These are phyloP conservation scores for Ichneumoninae sp. DNA, from an alignment of 2,888 invertebrate genomes.

Conservation along the genomic window DNA sequence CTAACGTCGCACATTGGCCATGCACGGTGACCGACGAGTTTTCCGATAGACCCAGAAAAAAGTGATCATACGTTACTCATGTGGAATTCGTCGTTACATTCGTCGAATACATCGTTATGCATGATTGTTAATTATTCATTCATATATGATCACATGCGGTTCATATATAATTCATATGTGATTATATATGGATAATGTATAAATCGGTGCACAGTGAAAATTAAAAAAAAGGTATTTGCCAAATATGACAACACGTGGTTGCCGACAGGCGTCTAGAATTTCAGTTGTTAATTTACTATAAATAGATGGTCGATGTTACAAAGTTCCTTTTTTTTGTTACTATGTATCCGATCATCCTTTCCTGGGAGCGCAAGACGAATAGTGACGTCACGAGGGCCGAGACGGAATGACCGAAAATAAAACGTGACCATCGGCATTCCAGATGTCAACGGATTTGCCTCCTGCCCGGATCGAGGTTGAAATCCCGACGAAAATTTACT, in stretches of 20 bases:
- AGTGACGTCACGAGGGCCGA: background rate
- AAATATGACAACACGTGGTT: background rate
- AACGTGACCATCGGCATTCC: background rate
- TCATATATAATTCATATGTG: background rate
- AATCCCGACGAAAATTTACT: slow-evolving; percentile 20
- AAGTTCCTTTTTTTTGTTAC: background rate
- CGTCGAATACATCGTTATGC: background rate
- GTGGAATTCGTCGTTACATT: background rate
- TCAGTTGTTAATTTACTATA: background rate
- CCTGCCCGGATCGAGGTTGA: background rate
- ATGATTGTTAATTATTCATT: background rate
- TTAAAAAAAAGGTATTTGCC: too few species aligned
- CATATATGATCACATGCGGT: background rate
- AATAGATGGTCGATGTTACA: background rate
- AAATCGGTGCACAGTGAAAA: background rate
- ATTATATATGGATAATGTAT: background rate
- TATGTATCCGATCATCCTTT: background rate
- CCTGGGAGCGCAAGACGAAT: too few species aligned
- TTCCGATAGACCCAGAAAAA: background rate
- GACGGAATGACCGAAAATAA: background rate
- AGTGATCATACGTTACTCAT: background rate
- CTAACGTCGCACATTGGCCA: background rate
- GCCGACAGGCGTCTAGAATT: background rate
- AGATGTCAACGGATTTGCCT: background rate
- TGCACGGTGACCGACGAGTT: background rate